Base-by-base conservation (phyloP, 2,797 vertebrate genomes). In the Squalus acanthias region DNA sequence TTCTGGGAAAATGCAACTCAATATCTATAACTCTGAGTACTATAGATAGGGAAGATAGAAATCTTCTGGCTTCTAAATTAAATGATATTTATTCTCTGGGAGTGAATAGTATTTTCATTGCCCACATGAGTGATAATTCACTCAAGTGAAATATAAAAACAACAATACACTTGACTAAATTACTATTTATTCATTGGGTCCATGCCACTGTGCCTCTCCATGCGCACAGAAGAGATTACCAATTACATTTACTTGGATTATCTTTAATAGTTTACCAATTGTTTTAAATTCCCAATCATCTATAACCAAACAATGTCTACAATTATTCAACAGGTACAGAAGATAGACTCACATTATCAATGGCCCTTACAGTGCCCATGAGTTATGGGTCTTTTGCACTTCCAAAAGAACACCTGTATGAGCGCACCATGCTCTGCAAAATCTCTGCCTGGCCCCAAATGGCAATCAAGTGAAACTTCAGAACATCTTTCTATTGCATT, bases 241-340 rank as follows among this genome's bases (percentile, higher is more conserved):
- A 67, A 15, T 92, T 60, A 39, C 33, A 39, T 92, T 65, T 65
- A 4, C 89, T 67, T 92, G 89, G 89, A 65, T 92, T 67, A 65
- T 92, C 60, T 92, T 92, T 67, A 67, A 92, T 65, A 67, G 63
- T 92, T 92, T n/a, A 39, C 60, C 33, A 92, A 67, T 92, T 92
- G 33, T 92, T 65, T 92, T 39, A 65, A n/a, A 92, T n/a, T 65
- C 60, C 2, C 20, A 92, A n/a, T 92, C n/a, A 20, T 13, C 60
- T n/a, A 92, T 65, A 67, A 92, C 33, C 89, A 65, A 60, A 91
- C 57, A 60, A 89, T 26, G 87, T 89, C 53, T 60, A 12, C 53
- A 91, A 92, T 63, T 63, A 91, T 91, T 91, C 53, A n/a, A n/a
- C 33, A 65, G 63, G 17, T 67, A 65, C 63, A 65, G 5, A 67